A percentile compares a stretch with the other conserved stretches of the same genome.
phyloP scores from a whole-genome alignment of 2,888 invertebrate genomes.

The Hemaris fuciformis region DNA sequence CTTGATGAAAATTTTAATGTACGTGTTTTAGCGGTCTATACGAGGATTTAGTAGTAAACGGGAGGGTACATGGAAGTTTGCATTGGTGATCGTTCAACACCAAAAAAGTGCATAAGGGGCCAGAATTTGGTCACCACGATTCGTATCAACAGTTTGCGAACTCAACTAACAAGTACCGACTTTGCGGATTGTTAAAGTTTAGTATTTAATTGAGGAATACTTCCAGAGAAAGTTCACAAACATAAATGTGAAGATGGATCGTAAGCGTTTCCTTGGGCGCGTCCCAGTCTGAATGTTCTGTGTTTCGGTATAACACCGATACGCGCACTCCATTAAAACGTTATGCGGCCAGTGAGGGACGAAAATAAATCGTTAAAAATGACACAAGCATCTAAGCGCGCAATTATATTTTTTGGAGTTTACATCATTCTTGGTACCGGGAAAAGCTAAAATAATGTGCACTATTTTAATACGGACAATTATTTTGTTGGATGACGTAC shows the following conservation, averaged over 20 bases:
- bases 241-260: conserved; percentile 33
- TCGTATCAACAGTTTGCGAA: conserved; percentile 54
- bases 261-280: conserved; percentile 29
- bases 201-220: conserved; percentile 44
- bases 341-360: conserved; percentile 47
- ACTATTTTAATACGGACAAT: too few species aligned
- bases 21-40: background rate
- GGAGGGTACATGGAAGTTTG: conserved; percentile 48
- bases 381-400: background rate
- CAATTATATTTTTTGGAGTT: background rate
- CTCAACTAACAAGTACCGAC: conserved; percentile 55
- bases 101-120: conserved; percentile 54
- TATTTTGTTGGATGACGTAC: background rate
- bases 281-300: conserved; percentile 26
- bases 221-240: conserved; percentile 35
- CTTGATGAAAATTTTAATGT: conserved; percentile 22
- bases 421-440: background rate
- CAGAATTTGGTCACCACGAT: conserved; percentile 45
- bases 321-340: conserved; percentile 36
- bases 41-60: conserved; percentile 19
- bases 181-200: conserved; percentile 45
- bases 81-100: conserved; percentile 43
- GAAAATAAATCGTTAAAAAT: conserved; percentile 42
- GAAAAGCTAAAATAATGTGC: background rate
- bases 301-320: conserved; percentile 24